Conservation (phyloP, 92 coral and sea anemone genomes). For the Phenganax marumi region DNA sequence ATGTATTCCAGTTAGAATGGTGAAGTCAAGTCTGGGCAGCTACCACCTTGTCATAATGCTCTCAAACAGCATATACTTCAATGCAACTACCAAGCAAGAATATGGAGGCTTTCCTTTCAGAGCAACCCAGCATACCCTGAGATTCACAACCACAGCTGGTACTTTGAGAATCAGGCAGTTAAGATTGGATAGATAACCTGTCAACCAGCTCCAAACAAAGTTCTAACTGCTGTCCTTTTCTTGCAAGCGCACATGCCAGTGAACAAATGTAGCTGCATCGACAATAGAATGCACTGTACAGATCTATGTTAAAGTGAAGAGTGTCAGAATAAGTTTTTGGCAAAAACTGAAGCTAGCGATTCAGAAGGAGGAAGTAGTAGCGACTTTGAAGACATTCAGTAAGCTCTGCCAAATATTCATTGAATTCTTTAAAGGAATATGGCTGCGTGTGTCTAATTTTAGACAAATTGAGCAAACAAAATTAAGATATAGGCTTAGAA, state of each 20-base stretch:
- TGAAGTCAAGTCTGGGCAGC: constrained; percentile 3
- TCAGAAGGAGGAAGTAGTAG: too few species aligned
- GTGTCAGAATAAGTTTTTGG: background rate
- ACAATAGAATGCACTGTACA: constrained; percentile 11
- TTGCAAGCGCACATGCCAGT: background rate
- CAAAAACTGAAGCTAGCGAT: too few species aligned
- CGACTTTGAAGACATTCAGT: too few species aligned
- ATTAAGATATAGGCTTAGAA: too few species aligned
- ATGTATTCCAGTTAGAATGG: constrained; percentile 18
- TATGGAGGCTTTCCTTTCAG: constrained; percentile 2
- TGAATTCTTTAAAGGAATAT: too few species aligned
- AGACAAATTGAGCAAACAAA: too few species aligned
- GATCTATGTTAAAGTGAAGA: constrained; percentile 16
- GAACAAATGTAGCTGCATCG: constrained; percentile 9
- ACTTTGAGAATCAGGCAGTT: constrained; percentile 7
- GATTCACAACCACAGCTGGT: constrained; percentile 5
- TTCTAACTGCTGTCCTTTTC: background rate
- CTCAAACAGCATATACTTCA: constrained; percentile 14
- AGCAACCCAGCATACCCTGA: constrained; percentile 1
- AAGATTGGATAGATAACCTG: constrained; percentile 16
- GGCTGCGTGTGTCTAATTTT: too few species aligned
- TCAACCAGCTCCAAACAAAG: constrained; percentile 32
- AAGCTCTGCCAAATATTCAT: too few species aligned
- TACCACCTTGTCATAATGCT: constrained; percentile 12
- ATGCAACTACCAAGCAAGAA: constrained; percentile 15